Base-by-base conservation (phyloP, 1,140 invertebrate genomes). In the Cyrtorhinus lividipennis region DNA sequence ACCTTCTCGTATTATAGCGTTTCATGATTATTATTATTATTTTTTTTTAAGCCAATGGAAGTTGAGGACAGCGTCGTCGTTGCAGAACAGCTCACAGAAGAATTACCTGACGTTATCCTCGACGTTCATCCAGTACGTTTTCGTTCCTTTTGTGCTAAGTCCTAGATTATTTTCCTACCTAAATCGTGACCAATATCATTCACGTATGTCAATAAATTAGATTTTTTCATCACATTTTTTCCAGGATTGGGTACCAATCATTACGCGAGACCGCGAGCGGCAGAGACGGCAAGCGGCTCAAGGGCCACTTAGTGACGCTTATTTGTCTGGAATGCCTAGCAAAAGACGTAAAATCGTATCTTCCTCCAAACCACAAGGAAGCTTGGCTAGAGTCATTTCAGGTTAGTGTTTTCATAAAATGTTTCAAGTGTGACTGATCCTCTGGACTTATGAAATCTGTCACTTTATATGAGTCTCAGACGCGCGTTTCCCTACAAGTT, bases 181-280 rank as follows among this genome's bases (percentile, higher is more conserved):
- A n/a, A n/a, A n/a, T n/a, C n/a, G n/a, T n/a, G n/a, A n/a, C n/a
- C n/a, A n/a, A n/a, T n/a, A n/a, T n/a, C 24, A 20, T n/a, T n/a
- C n/a, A n/a, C n/a, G n/a, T n/a, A n/a, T n/a, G n/a, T n/a, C n/a
- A n/a, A n/a, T n/a, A n/a, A n/a, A n/a, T n/a, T n/a, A n/a, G n/a
- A n/a, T n/a, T n/a, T n/a, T n/a, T n/a, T n/a, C n/a, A n/a, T n/a
- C n/a, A n/a, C n/a, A n/a, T n/a, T n/a, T n/a, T 53, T 53, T 22
- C 48, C 48, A 87, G 84, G 85, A 88, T 53, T 91, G 88, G 88
- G 81, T 92, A 22, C 87, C 88, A 1, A 83, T 89, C 58, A 89
- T 92, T 59, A 80, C 83, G 5, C 77, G 81, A 20, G 88, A 92
- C 71, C 73, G 81, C 24, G 78, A 83, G 65, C 75, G 80, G 46